Base-by-base conservation (phyloP, 2,888 invertebrate species). In the Ormia ochracea region DNA sequence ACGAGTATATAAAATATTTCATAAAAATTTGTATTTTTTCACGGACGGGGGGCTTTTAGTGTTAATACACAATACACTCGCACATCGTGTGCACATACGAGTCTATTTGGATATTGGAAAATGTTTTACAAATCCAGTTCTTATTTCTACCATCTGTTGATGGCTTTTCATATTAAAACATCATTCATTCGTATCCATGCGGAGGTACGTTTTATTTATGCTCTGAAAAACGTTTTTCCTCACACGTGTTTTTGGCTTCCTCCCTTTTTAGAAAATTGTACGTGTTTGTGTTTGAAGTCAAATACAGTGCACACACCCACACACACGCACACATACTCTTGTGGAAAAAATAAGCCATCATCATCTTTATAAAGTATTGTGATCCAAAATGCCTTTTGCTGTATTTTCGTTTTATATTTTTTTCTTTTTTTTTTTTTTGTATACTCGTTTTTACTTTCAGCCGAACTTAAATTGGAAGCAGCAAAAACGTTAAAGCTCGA, bases 401-500 rank as follows among this genome's bases (percentile, higher is more conserved):
- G 43, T n/a, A 48, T 48, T 70, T n/a, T n/a, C n/a, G n/a, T n/a
- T n/a, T n/a, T n/a, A n/a, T n/a, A n/a, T n/a, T n/a, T n/a, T n/a
- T n/a, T n/a, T n/a, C n/a, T n/a, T n/a, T n/a, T n/a, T n/a, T n/a
- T n/a, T n/a, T n/a, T n/a, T n/a, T n/a, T n/a, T n/a, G n/a, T n/a
- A n/a, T n/a, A n/a, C n/a, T n/a, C n/a, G n/a, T n/a, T n/a, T n/a
- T n/a, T 58, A 50, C 48, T 70, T 70, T 41, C 31, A 28, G 63
- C 45, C 36, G 50, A 76, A 76, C 72, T 63, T 73, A 80, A 80
- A 73, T 76, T 68, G 75, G 50, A n/a, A 63, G 41, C n/a, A 73
- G 66, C 14, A 65, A 66, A 70, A 41, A 17, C 12, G 14, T 31
- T 10, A 52, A 41, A 41, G n/a, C n/a, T 3, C 3, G n/a, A 12